These are phyloP conservation scores for Siderastrea radians DNA, from an alignment of 92 coral and sea anemone genomes.

Conservation along the genomic window DNA sequence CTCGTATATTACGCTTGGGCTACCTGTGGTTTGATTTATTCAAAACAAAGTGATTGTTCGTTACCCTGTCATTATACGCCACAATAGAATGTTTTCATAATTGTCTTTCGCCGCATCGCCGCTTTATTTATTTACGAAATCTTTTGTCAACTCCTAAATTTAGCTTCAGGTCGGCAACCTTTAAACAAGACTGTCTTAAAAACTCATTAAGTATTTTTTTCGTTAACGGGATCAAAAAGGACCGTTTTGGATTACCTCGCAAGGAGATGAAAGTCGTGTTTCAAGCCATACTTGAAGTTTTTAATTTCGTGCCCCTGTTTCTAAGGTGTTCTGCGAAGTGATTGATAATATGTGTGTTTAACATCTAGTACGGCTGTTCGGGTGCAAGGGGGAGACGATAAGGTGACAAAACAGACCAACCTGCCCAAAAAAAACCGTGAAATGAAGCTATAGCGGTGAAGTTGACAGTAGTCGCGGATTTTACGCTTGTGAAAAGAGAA, in stretches of 20 bases:
- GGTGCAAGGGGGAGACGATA: background rate
- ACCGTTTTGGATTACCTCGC: background rate
- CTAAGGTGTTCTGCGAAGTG: background rate
- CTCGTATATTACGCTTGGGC: background rate
- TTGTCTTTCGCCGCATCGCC: background rate
- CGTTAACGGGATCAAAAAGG: background rate
- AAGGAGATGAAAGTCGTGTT: background rate
- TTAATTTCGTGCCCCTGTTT: background rate
- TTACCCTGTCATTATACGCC: background rate
- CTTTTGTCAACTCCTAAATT: background rate
- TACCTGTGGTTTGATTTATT: background rate
- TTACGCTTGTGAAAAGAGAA: too few species aligned
- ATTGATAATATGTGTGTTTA: background rate
- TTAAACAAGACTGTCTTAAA: conserved; percentile 27
- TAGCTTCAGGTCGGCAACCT: conserved; percentile 28
- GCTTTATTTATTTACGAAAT: conserved; percentile 24
- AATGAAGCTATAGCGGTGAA: background rate
- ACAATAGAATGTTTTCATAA: background rate
- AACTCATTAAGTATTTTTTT: background rate
- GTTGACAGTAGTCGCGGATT: background rate
- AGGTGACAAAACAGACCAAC: background rate
- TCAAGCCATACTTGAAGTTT: background rate
- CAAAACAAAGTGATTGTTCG: background rate
- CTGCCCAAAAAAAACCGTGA: background rate
- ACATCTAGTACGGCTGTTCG: too few species aligned